phyloP scores from a whole-genome alignment of 2,113 vertebrate species.

The Dasyornis broadbenti region DNA sequence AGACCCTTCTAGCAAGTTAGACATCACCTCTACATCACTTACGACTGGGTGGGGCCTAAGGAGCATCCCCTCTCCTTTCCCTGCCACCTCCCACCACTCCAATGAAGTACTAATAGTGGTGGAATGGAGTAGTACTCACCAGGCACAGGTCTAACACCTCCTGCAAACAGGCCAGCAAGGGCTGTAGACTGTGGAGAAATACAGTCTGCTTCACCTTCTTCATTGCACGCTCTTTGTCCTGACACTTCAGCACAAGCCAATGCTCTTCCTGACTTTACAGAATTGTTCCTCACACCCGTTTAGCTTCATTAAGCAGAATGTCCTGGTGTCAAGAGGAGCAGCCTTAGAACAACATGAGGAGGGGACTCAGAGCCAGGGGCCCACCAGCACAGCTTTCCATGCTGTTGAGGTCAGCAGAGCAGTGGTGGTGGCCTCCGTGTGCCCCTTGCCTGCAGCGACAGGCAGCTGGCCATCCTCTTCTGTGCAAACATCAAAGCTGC shows the following conservation, averaged over 20 bases:
- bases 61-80: neutral
- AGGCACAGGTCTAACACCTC: neutral
- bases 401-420: neutral
- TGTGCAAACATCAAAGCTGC: neutral
- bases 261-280: neutral
- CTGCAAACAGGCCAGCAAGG: neutral
- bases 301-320: neutral
- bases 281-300: neutral
- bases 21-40: neutral
- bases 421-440: accelerated
- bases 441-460: neutral
- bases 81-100: neutral
- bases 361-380: neutral
- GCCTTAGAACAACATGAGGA: neutral
- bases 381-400: neutral
- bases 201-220: neutral
- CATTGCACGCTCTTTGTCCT: neutral
- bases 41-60: accelerated
- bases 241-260: accelerated
- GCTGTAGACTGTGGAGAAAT: neutral
- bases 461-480: neutral
- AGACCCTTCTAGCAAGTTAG: neutral
- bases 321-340: neutral
- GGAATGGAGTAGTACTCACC: neutral
- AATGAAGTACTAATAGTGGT: neutral